A percentile compares a stretch with the other conserved stretches of the same genome.
Conservation (phyloP, 1,140 invertebrate species). For the Plodia interpunctella region DNA sequence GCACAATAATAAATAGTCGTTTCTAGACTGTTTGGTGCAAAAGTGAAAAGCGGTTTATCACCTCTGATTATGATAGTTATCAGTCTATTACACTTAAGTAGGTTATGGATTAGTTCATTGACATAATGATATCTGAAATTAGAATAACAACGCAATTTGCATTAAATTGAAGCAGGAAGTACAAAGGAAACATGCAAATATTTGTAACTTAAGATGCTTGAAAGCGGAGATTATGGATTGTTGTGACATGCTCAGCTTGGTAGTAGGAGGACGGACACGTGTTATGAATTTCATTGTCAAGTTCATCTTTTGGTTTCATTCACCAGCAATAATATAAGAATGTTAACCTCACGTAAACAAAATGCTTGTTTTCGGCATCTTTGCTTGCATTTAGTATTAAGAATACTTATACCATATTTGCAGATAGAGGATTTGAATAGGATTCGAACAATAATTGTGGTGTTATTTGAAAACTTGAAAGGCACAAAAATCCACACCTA, state of each 20-base stretch:
- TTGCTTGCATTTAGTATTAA: too few species aligned
- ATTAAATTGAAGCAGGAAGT: neutral
- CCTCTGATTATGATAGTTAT: neutral
- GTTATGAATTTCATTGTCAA: too few species aligned
- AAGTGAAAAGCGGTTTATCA: constrained; percentile 3
- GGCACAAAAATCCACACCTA: neutral
- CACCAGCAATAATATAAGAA: too few species aligned
- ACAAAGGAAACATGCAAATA: neutral
- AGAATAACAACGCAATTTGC: constrained; percentile 2
- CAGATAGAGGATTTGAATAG: too few species aligned
- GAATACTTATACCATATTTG: too few species aligned
- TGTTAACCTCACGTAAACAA: too few species aligned
- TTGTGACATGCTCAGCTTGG: too few species aligned
- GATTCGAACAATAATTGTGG: neutral
- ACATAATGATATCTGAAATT: neutral
- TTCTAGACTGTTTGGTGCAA: constrained; percentile 4
- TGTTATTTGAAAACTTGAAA: neutral
- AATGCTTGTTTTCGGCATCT: too few species aligned
- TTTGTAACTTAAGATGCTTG: neutral
- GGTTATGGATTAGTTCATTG: constrained; percentile 5
- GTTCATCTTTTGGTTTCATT: too few species aligned
- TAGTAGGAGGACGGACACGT: too few species aligned
- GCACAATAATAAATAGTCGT: neutral
- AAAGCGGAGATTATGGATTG: neutral
- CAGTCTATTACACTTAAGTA: neutral